Conservation (phyloP, 2,797 vertebrate genomes). For the Otus scops region DNA sequence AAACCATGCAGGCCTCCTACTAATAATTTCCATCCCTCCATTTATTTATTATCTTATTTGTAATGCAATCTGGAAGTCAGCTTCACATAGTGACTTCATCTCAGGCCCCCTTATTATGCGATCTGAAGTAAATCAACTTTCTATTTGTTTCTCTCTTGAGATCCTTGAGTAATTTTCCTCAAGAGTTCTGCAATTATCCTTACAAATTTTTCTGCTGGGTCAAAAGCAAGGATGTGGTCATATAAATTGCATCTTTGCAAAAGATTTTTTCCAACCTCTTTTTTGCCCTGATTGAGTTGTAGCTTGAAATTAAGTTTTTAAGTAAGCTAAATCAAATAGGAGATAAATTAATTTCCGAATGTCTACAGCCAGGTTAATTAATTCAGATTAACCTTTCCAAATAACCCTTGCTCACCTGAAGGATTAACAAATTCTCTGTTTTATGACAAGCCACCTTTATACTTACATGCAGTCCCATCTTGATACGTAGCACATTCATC, state of each 20-base stretch:
- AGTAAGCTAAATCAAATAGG: neutral
- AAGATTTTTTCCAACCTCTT: neutral
- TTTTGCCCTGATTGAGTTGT: neutral
- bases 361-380: neutral
- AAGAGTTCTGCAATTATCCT: constrained; percentile 1
- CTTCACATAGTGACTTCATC: constrained; percentile 34
- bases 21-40: constrained; percentile 31
- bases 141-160: constrained; percentile 32
- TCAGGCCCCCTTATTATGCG: neutral
- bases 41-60: constrained; percentile 35
- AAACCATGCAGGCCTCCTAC: neutral
- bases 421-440: neutral
- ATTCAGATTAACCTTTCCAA: neutral
- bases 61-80: constrained; percentile 30
- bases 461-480: neutral
- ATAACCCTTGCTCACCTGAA: neutral
- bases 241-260: neutral
- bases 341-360: neutral
- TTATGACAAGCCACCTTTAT: neutral
- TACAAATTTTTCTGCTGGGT: neutral
- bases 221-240: constrained; percentile 1
- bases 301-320: neutral
- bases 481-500: neutral
- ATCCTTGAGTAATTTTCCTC: constrained; percentile 17
- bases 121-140: constrained; percentile 38